Conservation (phyloP, 1,140 invertebrate genomes). For the Drosophila rufa region DNA sequence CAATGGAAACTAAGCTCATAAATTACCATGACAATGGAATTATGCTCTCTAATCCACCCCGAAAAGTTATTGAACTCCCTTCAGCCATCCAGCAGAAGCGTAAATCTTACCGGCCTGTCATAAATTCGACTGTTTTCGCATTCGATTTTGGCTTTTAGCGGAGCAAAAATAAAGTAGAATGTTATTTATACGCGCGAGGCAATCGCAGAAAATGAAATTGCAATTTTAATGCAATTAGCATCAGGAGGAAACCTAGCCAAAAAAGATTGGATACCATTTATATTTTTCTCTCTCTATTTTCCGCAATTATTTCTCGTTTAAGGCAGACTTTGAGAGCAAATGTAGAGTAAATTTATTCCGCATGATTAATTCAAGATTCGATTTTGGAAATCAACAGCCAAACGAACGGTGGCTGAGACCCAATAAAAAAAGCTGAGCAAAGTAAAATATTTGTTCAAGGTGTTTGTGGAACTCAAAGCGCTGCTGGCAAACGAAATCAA, state of each 20-base stretch:
- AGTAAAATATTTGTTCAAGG: constrained; percentile 69
- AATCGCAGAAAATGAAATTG: constrained; percentile 33
- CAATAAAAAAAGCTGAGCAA: constrained; percentile 23
- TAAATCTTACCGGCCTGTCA: constrained; percentile 58
- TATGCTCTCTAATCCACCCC: constrained; percentile 60
- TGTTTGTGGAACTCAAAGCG: constrained; percentile 41
- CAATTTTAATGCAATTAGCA: constrained; percentile 62
- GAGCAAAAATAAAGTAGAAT: constrained; percentile 43
- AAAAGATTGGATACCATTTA: constrained; percentile 16
- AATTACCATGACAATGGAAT: constrained; percentile 65
- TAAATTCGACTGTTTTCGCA: constrained; percentile 55
- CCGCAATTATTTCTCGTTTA: constrained; percentile 27
- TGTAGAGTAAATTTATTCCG: constrained; percentile 69
- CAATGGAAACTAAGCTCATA: constrained; percentile 61
- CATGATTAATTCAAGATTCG: constrained; percentile 73
- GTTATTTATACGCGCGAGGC: constrained; percentile 44
- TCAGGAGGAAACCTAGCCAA: not conserved
- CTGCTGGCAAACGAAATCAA: constrained; percentile 39
- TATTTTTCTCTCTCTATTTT: constrained; percentile 7
- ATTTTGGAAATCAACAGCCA: constrained; percentile 48
- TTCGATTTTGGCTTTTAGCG: constrained; percentile 49
- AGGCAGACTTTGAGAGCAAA: constrained; percentile 22
- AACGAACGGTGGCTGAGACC: not conserved
- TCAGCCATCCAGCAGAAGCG: constrained; percentile 24
- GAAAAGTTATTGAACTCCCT: constrained; percentile 58